Evolutionary conservation across 2,888 invertebrate species (phyloP).

Genomic region (Thelaira solivaga): DNA sequence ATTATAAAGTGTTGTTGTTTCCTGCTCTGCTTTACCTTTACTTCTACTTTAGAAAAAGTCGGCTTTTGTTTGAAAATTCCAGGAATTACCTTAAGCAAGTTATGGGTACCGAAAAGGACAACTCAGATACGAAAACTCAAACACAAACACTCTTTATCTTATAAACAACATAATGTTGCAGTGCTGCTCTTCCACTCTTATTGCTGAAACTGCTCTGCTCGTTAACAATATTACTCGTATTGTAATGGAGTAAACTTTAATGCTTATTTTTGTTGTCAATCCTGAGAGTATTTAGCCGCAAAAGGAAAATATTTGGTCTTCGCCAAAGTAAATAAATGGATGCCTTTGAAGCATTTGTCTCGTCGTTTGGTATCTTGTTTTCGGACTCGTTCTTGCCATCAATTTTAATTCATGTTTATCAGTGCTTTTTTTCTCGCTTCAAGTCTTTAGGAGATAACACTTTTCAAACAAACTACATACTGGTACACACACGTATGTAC

Average conservation of each 20-base stretch:
- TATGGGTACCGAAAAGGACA: slow-evolving; percentile 57
- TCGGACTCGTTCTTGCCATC: slow-evolving; percentile 31
- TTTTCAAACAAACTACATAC: slow-evolving; percentile 35
- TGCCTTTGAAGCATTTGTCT: too few species aligned
- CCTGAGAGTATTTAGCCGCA: slow-evolving; percentile 21
- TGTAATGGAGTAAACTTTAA: slow-evolving; percentile 17
- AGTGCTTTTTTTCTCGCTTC: background rate
- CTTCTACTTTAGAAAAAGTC: slow-evolving; percentile 35
- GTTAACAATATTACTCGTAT: too few species aligned
- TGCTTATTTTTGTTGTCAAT: slow-evolving; percentile 15
- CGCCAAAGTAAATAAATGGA: background rate
- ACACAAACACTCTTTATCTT: slow-evolving; percentile 19
- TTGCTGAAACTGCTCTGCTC: slow-evolving; percentile 18
- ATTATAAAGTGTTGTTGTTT: slow-evolving; percentile 29
- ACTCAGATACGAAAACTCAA: slow-evolving; percentile 49
- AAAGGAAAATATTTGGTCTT: background rate
- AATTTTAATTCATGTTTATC: slow-evolving; percentile 27
- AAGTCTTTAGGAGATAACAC: slow-evolving; percentile 35
- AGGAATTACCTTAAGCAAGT: slow-evolving; percentile 62
- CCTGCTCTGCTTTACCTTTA: background rate
- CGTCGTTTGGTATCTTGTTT: slow-evolving; percentile 26
- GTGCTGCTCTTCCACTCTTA: slow-evolving; percentile 22
- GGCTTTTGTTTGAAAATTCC: slow-evolving; percentile 62
- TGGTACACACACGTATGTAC: background rate
- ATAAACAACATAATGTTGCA: slow-evolving; percentile 12